phyloP scores from a whole-genome alignment of 2,888 invertebrate genomes.

The Eristalis pertinax region DNA sequence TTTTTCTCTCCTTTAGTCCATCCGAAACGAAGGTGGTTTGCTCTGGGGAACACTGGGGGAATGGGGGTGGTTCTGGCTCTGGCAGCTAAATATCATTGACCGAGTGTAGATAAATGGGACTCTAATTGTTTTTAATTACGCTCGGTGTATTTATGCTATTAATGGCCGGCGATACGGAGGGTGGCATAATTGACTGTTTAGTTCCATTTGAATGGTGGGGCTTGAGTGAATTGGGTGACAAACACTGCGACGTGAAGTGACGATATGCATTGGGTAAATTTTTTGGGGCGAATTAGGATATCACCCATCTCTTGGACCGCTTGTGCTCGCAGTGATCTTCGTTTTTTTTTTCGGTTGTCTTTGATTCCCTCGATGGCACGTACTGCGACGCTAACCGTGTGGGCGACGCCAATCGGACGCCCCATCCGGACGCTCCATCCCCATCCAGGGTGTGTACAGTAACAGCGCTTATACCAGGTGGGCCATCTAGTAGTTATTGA shows the following conservation, averaged over 20 bases:
- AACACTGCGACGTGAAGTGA: background rate
- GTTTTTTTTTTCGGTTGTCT: background rate
- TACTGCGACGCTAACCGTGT: background rate
- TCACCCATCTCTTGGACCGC: background rate
- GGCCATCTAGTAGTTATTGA: no score
- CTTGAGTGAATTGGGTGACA: conserved; percentile 22
- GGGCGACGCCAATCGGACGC: background rate
- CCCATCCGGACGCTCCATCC: no score
- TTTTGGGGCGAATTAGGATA: background rate
- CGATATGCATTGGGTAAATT: background rate
- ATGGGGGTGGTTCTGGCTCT: background rate
- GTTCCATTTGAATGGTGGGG: conserved; percentile 19
- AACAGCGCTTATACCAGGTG: no score
- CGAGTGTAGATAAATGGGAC: conserved; percentile 61
- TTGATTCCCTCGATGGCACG: background rate
- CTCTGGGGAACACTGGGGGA: background rate
- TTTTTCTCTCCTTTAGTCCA: conserved; percentile 34
- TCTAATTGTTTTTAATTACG: conserved; percentile 64
- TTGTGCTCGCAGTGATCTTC: background rate
- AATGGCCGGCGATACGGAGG: conserved; percentile 30
- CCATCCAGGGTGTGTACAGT: no score
- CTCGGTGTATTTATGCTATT: conserved; percentile 53
- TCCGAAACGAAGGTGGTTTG: conserved; percentile 32
- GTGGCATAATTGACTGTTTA: conserved; percentile 50
- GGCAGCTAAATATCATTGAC: conserved; percentile 55